These are phyloP conservation scores for Nomada hirtipes DNA, from an alignment of 2,888 invertebrate species.

Conservation along the genomic window DNA sequence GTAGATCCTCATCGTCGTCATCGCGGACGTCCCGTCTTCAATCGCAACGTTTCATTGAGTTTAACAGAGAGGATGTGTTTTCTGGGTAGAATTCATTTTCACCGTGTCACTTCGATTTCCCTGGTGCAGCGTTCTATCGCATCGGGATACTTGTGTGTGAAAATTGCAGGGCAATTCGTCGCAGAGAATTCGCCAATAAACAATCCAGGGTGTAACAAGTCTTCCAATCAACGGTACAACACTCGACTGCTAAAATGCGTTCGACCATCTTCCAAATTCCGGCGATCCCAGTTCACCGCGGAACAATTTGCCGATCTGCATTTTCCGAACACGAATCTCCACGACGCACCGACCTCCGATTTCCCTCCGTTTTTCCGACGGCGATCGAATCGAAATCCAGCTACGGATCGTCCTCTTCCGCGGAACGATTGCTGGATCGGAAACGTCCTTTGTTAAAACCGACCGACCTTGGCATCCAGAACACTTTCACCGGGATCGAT, in stretches of 20 bases:
- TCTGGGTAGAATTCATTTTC: neutral
- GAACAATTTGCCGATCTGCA: too few relatives aligned
- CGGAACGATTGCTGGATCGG: slow-evolving; percentile 5
- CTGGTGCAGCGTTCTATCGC: neutral
- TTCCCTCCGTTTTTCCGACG: slow-evolving; percentile 26
- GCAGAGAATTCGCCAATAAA: slow-evolving; percentile 8
- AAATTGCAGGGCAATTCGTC: slow-evolving; percentile 15
- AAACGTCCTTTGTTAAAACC: slow-evolving; percentile 15
- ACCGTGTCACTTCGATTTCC: neutral
- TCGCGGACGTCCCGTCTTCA: slow-evolving; percentile 5
- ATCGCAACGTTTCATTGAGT: slow-evolving; percentile 19
- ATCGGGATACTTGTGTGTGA: neutral
- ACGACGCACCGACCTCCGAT: neutral
- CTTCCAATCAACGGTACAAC: neutral
- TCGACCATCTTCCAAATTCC: neutral
- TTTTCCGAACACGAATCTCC: neutral
- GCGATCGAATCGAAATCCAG: neutral
- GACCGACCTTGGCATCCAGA: slow-evolving; percentile 1
- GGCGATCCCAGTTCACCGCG: neutral
- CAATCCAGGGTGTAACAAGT: slow-evolving; percentile 11
- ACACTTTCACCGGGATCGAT: slow-evolving; percentile 39
- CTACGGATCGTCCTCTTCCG: neutral
- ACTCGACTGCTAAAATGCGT: neutral
- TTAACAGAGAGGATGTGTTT: slow-evolving; percentile 13
- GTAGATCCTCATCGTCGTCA: neutral